A percentile compares a stretch with the other conserved stretches of the same genome.
Conservation (phyloP, 2,888 invertebrate genomes). For the Melanophora roralis region DNA sequence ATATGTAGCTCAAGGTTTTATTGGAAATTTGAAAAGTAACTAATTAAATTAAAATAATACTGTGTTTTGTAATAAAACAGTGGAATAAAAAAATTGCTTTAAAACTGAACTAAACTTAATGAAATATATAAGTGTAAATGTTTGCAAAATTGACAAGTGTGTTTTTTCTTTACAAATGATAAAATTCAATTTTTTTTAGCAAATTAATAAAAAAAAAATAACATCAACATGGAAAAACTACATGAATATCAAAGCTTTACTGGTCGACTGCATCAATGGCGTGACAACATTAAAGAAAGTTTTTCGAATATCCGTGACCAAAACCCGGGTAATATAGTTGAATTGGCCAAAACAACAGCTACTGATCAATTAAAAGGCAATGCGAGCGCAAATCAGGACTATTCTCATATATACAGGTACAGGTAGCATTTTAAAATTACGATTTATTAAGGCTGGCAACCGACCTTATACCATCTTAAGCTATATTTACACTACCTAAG, state of each 20-base stretch:
- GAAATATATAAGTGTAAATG: background rate
- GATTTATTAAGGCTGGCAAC: no score
- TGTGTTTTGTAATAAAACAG: background rate
- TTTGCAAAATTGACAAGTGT: background rate
- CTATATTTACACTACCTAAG: no score
- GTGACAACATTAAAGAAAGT: slow-evolving; percentile 82
- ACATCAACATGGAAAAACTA: slow-evolving; percentile 84
- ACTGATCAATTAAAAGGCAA: slow-evolving; percentile 73
- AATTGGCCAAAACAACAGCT: slow-evolving; percentile 77
- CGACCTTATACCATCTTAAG: no score
- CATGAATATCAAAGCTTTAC: slow-evolving; percentile 87
- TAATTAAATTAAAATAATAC: slow-evolving; percentile 54
- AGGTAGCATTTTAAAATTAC: no score
- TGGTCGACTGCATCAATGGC: slow-evolving; percentile 83
- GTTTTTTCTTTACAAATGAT: background rate
- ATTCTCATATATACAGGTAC: slow-evolving; percentile 83
- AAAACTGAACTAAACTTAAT: no score
- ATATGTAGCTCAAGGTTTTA: slow-evolving; percentile 22
- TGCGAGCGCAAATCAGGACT: slow-evolving; percentile 78
- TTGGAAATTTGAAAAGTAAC: slow-evolving; percentile 5
- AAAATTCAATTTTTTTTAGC: no score
- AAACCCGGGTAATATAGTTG: slow-evolving; percentile 79
- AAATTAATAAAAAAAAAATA: background rate
- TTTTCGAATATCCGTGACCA: slow-evolving; percentile 82
- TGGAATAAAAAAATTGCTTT: no score